Base-by-base conservation (phyloP, 2,797 vertebrate species). In the Centropyge bicolor region DNA sequence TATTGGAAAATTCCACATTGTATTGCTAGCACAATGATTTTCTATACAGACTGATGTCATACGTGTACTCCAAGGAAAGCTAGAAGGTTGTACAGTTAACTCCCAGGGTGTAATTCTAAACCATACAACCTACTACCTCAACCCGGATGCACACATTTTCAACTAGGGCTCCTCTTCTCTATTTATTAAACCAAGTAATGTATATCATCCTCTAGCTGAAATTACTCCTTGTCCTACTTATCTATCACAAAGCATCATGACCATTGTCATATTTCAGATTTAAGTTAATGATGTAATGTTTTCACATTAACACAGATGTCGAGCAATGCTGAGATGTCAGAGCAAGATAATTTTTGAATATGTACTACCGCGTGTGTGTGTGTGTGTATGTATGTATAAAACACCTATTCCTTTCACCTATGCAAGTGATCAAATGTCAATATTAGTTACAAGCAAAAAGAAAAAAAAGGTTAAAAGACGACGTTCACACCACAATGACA, bases 61-160 rank as follows among this genome's bases (percentile, higher is more conserved):
- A 96, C 97, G 97, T 98, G 97, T 97, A 95, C 97, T 98, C 98
- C 98, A 97, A 97, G 98, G 98, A 99, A 99, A 99, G 98, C 98
- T 99, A 99, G 98, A 98, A 99, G 98, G 97, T 98, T 99, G 98
- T 99, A 99, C 97, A 98, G 98, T 99, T 99, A 99, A 99, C 98
- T 99, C 98, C 98, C 97, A 98, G 95, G 97, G 95, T 99, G 95
- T 99, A 96, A 99, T 97, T 99, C 97, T 97, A 99, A 99, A 99
- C 98, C 98, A 99, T 99, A 99, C 98, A 99, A 99, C 98, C 98
- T 99, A 99, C 98, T 99, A 99, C 98, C 98, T 99, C 98, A 99
- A 97, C 98, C 97, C 95, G 98, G 98, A 99, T 97, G 97, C 96
- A 98, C 98, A 98, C 98, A 98, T 95, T 92, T 90, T 97, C 95